Conservation (phyloP, 2,888 invertebrate species). For the Sycophila texana region DNA sequence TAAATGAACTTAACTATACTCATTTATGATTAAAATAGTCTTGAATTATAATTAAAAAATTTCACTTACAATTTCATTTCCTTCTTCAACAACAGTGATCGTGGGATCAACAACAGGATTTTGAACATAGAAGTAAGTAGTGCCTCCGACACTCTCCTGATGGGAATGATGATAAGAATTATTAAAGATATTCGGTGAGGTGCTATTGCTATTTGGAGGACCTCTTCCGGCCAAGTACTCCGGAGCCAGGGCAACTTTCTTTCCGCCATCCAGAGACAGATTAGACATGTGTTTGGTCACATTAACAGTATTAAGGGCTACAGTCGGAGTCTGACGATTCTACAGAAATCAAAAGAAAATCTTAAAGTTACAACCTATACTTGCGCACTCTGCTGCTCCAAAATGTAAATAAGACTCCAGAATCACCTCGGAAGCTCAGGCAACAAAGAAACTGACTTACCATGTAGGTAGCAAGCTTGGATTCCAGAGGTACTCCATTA, state of each 20-base stretch:
- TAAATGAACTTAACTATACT: not conserved
- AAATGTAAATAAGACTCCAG: not conserved
- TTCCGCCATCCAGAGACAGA: constrained; percentile 71
- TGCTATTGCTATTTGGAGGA: constrained; percentile 70
- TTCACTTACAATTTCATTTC: constrained; percentile 66
- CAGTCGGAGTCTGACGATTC: constrained; percentile 71
- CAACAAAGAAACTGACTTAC: constrained; percentile 73
- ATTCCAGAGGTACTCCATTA: constrained; percentile 88
- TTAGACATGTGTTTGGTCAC: constrained; percentile 73
- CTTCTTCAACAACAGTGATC: constrained; percentile 68
- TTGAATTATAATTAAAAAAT: not conserved
- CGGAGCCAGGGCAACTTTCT: constrained; percentile 69
- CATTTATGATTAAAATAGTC: not conserved
- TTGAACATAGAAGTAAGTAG: constrained; percentile 94
- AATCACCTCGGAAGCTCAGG: not conserved
- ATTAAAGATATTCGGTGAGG: constrained; percentile 72
- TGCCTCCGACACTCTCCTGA: constrained; percentile 94
- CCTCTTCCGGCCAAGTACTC: constrained; percentile 72
- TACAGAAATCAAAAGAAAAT: constrained; percentile 58
- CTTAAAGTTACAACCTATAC: not conserved
- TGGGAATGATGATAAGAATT: constrained; percentile 72
- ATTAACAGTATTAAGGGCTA: constrained; percentile 66
- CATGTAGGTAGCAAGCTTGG: constrained; percentile 91
- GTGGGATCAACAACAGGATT: constrained; percentile 67
- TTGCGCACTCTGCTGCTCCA: too few species aligned